Base-by-base conservation (phyloP, 1,140 invertebrate species). In the Drosophila kepulauana region DNA sequence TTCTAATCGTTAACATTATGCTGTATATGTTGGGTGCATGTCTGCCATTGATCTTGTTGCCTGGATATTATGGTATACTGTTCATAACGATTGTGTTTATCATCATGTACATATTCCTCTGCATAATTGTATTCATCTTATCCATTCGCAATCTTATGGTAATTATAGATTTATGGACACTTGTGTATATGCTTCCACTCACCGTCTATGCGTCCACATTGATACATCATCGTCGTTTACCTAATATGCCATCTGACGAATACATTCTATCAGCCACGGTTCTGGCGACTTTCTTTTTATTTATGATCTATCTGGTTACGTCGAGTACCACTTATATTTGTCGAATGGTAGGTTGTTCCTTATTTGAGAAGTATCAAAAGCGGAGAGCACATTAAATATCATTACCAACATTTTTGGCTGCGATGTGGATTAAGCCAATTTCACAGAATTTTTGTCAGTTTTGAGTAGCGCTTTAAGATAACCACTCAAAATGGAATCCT, bases 221-320 rank as follows among this genome's bases (percentile, higher is more conserved):
- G 0, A 49, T 85, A 5, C 64, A 85, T 8, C 61, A 85, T 8
- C 63, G 82, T 4, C 64, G 70, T 0, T 2, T 38, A 0, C 25
- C 43, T 1, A 3, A 45, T 3, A 1, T 70, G 7, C 1, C 45
- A 0, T 7, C 45, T 1, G 4, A 51, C 0, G 64, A 81, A 11
- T 35, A 62, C 8, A 6, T 85, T 1, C 20, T 81, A 0, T 67
- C 75, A 4, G 69, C 67, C 10, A 63, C 75, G 16, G 1, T 78
- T 30, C 46, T 80, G n/a, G 46, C 81, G n/a, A 3, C 52, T n/a
- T 41, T 68, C 1, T 70, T 67, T 25, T 25, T 85, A 10, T 63
- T 58, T 5, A 46, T 63, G 74, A 38, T 74, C 15, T 54, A 74
- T 46, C 25, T 69, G 3, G 2, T 58, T 10, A n/a, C 30, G 2